A percentile compares a stretch with the other conserved stretches of the same genome.
These are phyloP conservation scores for Palythoa heliodiscus DNA, from an alignment of 92 coral and sea anemone species.

Conservation along the genomic window DNA sequence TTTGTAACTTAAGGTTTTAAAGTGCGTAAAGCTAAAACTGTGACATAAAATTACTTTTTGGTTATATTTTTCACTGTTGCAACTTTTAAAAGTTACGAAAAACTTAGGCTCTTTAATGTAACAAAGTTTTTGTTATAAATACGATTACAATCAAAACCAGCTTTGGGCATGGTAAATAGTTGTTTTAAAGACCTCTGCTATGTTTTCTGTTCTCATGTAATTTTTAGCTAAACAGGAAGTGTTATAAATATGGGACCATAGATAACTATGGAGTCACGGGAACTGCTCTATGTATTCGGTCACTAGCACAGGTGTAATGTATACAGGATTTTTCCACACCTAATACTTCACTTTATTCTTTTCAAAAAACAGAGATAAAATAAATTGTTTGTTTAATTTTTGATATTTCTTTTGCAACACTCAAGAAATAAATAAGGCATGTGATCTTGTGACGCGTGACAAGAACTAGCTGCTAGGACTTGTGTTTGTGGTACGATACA, in stretches of 20 bases:
- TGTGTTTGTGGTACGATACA: slow-evolving; percentile 16
- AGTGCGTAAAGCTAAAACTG: too few species aligned
- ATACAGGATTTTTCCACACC: not conserved
- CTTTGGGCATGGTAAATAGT: too few species aligned
- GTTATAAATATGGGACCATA: not conserved
- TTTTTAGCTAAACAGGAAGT: slow-evolving; percentile 18
- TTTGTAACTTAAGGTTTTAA: too few species aligned
- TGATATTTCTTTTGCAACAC: not conserved
- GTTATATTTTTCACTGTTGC: too few species aligned
- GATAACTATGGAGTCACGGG: not conserved
- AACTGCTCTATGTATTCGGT: not conserved
- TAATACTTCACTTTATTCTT: not conserved
- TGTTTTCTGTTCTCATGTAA: not conserved
- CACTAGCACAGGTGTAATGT: not conserved
- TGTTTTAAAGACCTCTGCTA: too few species aligned
- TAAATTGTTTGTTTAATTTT: too few species aligned
- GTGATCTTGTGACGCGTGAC: not conserved
- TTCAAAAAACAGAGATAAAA: too few species aligned
- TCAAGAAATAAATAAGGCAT: not conserved
- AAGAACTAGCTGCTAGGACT: not conserved
- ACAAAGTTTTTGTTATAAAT: too few species aligned
- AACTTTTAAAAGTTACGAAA: too few species aligned
- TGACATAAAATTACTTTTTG: too few species aligned
- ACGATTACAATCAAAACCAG: too few species aligned
- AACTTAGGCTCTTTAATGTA: too few species aligned